These are phyloP conservation scores for Cryptotis parvus DNA, from an alignment of 2,113 vertebrate species.

Conservation along the genomic window DNA sequence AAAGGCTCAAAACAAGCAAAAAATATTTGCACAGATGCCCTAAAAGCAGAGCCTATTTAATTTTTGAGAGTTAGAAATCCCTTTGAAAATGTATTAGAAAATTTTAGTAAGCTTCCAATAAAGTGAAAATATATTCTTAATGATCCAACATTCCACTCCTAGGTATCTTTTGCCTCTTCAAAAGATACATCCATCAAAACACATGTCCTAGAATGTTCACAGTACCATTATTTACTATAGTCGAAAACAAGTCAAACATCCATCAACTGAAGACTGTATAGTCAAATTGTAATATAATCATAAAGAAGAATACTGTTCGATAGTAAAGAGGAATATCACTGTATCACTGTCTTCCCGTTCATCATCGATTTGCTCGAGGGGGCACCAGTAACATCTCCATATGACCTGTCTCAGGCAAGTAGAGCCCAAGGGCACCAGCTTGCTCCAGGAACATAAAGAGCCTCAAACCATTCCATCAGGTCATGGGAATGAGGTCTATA, in stretches of 20 bases:
- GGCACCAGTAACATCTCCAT: no score
- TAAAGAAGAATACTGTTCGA: neutral
- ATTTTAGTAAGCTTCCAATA: constrained; percentile 35
- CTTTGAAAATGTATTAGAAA: constrained; percentile 56
- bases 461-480: no score
- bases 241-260: neutral
- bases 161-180: neutral
- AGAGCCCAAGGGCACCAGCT: no score
- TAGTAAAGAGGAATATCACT: constrained; percentile 3
- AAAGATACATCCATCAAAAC: neutral
- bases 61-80: neutral
- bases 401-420: no score
- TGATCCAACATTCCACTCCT: neutral
- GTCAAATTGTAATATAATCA: neutral
- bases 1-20: constrained; percentile 18
- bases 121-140: constrained; percentile 2
- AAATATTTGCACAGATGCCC: neutral
- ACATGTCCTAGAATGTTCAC: neutral
- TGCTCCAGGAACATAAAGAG: no score
- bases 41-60: constrained; percentile 1
- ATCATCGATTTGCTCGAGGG: no score
- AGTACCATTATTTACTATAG: neutral
- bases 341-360: no score
- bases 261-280: neutral
- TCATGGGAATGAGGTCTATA: no score